These are phyloP conservation scores for Ricordea florida DNA, from an alignment of 92 coral and sea anemone species.

Conservation along the genomic window DNA sequence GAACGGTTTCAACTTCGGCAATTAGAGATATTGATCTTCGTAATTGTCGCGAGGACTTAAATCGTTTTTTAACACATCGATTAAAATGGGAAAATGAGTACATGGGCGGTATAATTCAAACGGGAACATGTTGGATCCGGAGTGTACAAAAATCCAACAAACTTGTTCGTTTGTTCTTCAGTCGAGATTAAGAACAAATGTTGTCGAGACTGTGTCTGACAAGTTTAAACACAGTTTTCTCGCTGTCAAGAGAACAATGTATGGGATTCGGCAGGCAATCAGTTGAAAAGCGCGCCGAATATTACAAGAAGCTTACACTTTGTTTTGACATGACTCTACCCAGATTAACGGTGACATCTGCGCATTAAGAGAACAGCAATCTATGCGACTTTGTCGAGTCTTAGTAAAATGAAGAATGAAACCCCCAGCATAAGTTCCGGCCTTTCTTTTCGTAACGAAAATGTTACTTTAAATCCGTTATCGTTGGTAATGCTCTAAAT, in stretches of 20 bases:
- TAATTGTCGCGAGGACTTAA: too few species aligned
- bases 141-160: too few species aligned
- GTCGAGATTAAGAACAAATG: conserved; percentile 1
- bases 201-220: conserved; percentile 26
- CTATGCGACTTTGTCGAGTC: background rate
- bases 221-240: background rate
- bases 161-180: background rate
- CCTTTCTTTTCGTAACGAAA: background rate
- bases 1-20: too few species aligned
- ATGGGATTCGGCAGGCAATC: background rate
- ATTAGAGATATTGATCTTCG: too few species aligned
- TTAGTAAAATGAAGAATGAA: background rate
- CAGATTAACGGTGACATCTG: conserved; percentile 18
- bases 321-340: conserved; percentile 11
- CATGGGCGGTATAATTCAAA: background rate
- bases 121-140: too few species aligned
- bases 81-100: background rate
- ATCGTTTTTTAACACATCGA: too few species aligned
- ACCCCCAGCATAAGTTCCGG: background rate
- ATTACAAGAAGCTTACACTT: conserved; percentile 11
- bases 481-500: too few species aligned
- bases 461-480: too few species aligned
- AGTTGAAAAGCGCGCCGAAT: background rate
- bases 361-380: conserved; percentile 1
- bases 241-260: conserved; percentile 20